Percentiles rank a stretch among this genome's conserved stretches.
Conservation (phyloP, 1,140 invertebrate species). For the Micrasema minimum region DNA sequence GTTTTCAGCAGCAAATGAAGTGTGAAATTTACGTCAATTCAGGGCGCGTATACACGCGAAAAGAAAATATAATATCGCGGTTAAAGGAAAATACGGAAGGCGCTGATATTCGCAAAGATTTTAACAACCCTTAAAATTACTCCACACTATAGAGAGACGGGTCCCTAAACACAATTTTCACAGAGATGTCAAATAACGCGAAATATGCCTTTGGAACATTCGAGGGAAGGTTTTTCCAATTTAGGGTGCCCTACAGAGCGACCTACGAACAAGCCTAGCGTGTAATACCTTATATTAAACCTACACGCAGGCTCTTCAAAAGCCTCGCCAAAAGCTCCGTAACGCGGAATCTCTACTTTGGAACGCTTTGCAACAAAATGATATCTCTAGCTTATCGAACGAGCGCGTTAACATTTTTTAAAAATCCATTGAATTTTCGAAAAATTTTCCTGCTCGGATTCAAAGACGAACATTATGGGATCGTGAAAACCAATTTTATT, state of each 20-base stretch:
- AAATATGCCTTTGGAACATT: conserved; percentile 24
- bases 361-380: conserved; percentile 31
- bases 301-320: conserved; percentile 4
- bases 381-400: conserved; percentile 41
- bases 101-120: no score
- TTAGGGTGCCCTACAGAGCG: conserved; percentile 18
- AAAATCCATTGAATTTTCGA: no score
- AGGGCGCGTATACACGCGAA: background rate
- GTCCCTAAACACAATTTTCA: conserved; percentile 28
- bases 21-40: background rate
- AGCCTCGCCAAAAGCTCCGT: background rate
- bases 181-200: conserved; percentile 32
- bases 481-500: conserved; percentile 29
- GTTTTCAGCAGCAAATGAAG: background rate
- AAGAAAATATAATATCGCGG: no score
- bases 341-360: conserved; percentile 12
- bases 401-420: no score
- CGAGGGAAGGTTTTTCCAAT: conserved; percentile 22
- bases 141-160: background rate
- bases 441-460: background rate
- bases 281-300: conserved; percentile 36
- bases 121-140: no score
- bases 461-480: conserved; percentile 15
- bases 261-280: conserved; percentile 34
- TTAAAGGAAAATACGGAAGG: no score